Conservation (phyloP, 2,888 invertebrate genomes). For the Arctia plantaginis region DNA sequence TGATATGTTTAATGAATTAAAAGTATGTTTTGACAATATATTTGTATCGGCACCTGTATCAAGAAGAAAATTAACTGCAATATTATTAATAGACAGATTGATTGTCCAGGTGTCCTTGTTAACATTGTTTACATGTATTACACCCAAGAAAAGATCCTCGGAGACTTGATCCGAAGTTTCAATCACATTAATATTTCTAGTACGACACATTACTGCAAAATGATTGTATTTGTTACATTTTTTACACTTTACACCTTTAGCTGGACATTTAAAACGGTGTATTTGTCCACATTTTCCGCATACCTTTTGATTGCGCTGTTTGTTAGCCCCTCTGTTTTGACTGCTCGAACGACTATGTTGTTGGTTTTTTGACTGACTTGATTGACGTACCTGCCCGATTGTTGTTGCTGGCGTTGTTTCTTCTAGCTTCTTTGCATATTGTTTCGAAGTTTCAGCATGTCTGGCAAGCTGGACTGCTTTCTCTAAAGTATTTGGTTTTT, state of each 20-base stretch:
- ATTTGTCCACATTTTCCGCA: constrained; percentile 33
- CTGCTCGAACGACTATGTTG: constrained; percentile 5
- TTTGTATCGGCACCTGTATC: constrained; percentile 38
- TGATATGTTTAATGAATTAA: too few relatives aligned
- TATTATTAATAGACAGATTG: constrained; percentile 29
- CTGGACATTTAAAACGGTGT: constrained; percentile 35
- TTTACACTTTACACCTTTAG: constrained; percentile 29
- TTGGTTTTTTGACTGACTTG: too few relatives aligned
- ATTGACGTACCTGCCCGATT: too few relatives aligned
- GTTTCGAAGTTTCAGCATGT: too few relatives aligned
- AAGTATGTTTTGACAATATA: constrained; percentile 32
- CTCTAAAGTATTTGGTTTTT: too few relatives aligned
- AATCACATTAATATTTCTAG: background rate
- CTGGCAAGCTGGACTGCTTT: too few relatives aligned
- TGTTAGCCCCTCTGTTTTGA: constrained; percentile 11
- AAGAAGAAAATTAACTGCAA: constrained; percentile 32
- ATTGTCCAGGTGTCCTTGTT: constrained; percentile 31
- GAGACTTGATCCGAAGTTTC: constrained; percentile 23
- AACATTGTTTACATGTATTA: constrained; percentile 19
- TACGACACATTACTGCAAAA: constrained; percentile 31
- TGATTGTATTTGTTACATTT: constrained; percentile 35
- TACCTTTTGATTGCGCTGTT: background rate
- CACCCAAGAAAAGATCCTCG: too few relatives aligned
- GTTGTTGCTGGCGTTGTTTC: too few relatives aligned
- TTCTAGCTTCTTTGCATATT: too few relatives aligned